These are phyloP conservation scores for Pangasianodon gigas DNA, from an alignment of 2,113 vertebrate genomes.

Conservation along the genomic window DNA sequence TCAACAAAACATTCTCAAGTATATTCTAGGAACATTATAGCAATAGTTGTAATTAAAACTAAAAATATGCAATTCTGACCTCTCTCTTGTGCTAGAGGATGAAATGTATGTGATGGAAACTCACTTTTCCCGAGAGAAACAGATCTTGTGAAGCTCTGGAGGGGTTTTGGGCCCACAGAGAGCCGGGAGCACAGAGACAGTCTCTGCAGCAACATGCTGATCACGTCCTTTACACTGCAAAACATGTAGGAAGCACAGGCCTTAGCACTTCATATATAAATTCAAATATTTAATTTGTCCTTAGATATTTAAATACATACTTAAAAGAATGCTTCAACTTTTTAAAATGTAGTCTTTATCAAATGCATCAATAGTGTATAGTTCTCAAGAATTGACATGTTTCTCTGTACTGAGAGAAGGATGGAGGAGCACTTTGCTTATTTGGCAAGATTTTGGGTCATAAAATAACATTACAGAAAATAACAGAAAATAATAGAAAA, in stretches of 20 bases:
- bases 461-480: no score
- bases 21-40: background rate
- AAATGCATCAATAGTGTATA: background rate
- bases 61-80: background rate
- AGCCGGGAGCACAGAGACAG: constrained; percentile 37
- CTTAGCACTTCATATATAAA: background rate
- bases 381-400: no score
- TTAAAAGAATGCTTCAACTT: background rate
- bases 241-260: constrained; percentile 2
- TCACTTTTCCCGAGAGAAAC: constrained; percentile 54
- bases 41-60: background rate
- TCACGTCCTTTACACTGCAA: constrained; percentile 16
- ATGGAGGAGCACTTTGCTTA: background rate
- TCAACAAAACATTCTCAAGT: background rate
- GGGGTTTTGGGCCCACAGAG: constrained; percentile 15
- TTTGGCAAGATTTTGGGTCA: background rate
- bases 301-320: background rate
- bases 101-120: constrained; percentile 13
- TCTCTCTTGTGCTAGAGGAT: background rate
- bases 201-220: constrained; percentile 52
- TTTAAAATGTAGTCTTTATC: background rate
- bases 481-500: no score
- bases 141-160: constrained; percentile 44
- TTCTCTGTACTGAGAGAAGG: background rate
- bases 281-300: background rate